phyloP scores from a whole-genome alignment of 1,140 invertebrate genomes.

The Trachelipus rathkii region DNA sequence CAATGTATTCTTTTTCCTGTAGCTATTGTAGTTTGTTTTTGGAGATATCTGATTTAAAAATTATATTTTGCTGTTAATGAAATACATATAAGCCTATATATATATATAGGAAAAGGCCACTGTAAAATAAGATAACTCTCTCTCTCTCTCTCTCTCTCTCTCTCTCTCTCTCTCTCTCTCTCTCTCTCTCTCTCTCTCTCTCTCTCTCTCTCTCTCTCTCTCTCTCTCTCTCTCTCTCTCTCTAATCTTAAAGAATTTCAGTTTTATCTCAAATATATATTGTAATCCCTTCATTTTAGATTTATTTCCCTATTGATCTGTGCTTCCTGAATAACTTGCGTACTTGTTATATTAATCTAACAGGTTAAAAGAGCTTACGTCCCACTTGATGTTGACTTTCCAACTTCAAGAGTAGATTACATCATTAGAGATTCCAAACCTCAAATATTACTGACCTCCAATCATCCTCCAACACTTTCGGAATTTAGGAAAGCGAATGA shows the following conservation, averaged over 20 bases:
- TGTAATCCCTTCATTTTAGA: neutral
- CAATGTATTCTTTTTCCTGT: no score
- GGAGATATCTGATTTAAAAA: no score
- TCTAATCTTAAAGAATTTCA: no score
- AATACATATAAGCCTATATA: no score
- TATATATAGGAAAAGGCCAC: no score
- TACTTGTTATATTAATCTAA: neutral
- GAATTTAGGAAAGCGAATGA: neutral
- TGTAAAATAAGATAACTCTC: no score
- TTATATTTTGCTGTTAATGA: no score
- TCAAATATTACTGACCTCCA: conserved; percentile 60
- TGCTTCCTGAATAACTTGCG: neutral
- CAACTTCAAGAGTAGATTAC: conserved; percentile 65
- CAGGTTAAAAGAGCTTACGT: conserved; percentile 70
- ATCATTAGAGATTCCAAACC: conserved; percentile 71
- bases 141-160: conserved; percentile 19
- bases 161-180: conserved; percentile 18
- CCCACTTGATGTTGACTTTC: conserved; percentile 72
- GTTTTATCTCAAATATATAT: neutral
- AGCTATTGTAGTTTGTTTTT: no score
- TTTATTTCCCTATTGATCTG: neutral
- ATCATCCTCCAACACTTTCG: conserved; percentile 46
- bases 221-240: neutral
- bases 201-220: neutral
- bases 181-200: conserved; percentile 17